A percentile compares a stretch with the other conserved stretches of the same genome.
Conservation (phyloP, 2,113 vertebrate genomes). For the Takifugu bimaculatus region DNA sequence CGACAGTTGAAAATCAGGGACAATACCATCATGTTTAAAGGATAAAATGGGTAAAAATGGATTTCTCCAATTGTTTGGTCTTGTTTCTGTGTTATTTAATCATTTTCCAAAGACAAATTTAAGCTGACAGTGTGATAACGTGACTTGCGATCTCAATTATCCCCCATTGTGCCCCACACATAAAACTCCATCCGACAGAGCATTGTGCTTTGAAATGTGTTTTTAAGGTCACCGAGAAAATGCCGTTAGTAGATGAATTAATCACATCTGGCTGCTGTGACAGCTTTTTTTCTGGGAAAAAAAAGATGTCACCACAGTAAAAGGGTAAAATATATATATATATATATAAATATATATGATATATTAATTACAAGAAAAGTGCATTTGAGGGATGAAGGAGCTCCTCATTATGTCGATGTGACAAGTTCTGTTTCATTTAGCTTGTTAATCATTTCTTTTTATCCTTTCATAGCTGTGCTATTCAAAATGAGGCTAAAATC, state of each 20-base stretch:
- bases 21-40: constrained; percentile 25
- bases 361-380: constrained; percentile 55
- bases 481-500: constrained; percentile 58
- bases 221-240: constrained; percentile 33
- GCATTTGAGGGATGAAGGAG: constrained; percentile 54
- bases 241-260: constrained; percentile 31
- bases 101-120: constrained; percentile 2
- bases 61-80: constrained; percentile 4
- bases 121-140: constrained; percentile 17
- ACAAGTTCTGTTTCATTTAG: constrained; percentile 61
- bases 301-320: constrained; percentile 9
- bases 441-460: constrained; percentile 55
- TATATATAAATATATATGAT: background rate
- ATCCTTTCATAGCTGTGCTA: constrained; percentile 42
- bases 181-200: constrained; percentile 28
- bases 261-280: constrained; percentile 32
- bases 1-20: constrained; percentile 18
- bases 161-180: constrained; percentile 11
- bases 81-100: constrained; percentile 8
- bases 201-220: constrained; percentile 14
- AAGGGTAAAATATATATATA: background rate
- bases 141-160: constrained; percentile 26
- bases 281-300: constrained; percentile 27
- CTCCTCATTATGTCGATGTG: constrained; percentile 54
- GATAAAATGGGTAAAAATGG: constrained; percentile 7